A percentile compares a stretch with the other conserved stretches of the same genome.
phyloP scores from a whole-genome alignment of 64 coral and sea anemone species.

The Platygyra sinensis region DNA sequence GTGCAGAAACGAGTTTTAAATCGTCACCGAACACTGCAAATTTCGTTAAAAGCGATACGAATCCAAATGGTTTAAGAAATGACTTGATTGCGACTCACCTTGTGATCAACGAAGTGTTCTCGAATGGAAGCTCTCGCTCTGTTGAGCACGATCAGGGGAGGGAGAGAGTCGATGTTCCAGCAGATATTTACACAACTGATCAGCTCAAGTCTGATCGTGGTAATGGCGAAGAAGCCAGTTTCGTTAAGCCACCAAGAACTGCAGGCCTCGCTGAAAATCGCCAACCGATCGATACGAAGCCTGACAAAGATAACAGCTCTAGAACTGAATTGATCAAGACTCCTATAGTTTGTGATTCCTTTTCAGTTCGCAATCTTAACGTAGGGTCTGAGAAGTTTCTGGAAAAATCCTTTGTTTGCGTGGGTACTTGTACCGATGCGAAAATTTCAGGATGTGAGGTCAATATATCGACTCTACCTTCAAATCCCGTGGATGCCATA shows the following conservation, averaged over 20 bases:
- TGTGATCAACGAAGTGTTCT: not conserved
- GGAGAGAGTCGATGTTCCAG: not conserved
- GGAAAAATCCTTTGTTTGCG: not conserved
- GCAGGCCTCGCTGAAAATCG: not conserved
- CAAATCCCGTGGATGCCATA: not conserved
- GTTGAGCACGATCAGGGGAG: not conserved
- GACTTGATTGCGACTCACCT: not conserved
- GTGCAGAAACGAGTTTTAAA: not conserved
- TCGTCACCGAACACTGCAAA: not conserved
- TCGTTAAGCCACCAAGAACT: not conserved
- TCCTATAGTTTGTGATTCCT: constrained; percentile 7
- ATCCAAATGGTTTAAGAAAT: not conserved
- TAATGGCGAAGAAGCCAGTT: not conserved
- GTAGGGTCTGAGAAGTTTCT: not conserved
- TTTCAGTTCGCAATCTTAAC: constrained; percentile 6
- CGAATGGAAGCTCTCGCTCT: not conserved
- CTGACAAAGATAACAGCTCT: not conserved
- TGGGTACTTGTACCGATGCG: not conserved
- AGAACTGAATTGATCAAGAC: constrained; percentile 1
- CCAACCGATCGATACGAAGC: too few species aligned
- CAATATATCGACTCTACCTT: not conserved
- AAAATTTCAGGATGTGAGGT: not conserved
- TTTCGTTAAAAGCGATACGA: not conserved
- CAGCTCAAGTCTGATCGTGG: not conserved
- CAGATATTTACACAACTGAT: not conserved